A percentile compares a stretch with the other conserved stretches of the same genome.
Conservation (phyloP, 2,113 vertebrate genomes). For the Cyphomyrus discorhynchus region DNA sequence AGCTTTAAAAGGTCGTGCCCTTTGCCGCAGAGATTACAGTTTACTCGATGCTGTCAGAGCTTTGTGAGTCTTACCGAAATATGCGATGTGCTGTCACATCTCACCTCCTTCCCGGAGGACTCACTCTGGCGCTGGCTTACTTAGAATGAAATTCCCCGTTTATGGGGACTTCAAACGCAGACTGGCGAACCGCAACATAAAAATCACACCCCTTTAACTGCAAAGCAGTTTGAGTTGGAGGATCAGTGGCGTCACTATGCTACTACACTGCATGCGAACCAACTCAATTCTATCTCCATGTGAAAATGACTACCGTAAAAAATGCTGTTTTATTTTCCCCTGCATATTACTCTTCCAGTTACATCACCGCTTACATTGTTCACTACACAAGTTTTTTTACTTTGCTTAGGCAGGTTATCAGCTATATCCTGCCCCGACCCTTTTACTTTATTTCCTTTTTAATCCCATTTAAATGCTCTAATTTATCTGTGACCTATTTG, state of each 20-base stretch:
- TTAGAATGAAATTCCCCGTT: not conserved
- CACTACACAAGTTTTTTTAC: not conserved
- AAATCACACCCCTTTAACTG: not conserved
- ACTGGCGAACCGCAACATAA: not conserved
- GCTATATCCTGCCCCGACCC: not conserved
- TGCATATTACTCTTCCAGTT: not conserved
- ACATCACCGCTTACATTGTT: not conserved
- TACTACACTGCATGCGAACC: not conserved
- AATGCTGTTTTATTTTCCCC: not conserved
- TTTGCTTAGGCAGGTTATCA: not conserved
- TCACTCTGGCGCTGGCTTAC: not conserved
- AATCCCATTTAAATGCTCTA: not conserved
- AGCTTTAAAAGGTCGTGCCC: not conserved
- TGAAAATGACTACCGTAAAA: not conserved
- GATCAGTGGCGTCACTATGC: not conserved
- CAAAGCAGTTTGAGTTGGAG: not conserved
- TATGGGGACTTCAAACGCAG: not conserved
- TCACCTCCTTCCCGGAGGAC: not conserved
- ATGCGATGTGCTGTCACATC: not conserved
- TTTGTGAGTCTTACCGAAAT: not conserved
- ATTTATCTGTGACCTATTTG: not conserved
- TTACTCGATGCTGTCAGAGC: not conserved
- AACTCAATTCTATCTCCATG: not conserved
- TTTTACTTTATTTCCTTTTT: not conserved
- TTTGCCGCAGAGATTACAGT: not conserved